Conservation (phyloP, 2,113 vertebrate species). For the Mus musculus region DNA sequence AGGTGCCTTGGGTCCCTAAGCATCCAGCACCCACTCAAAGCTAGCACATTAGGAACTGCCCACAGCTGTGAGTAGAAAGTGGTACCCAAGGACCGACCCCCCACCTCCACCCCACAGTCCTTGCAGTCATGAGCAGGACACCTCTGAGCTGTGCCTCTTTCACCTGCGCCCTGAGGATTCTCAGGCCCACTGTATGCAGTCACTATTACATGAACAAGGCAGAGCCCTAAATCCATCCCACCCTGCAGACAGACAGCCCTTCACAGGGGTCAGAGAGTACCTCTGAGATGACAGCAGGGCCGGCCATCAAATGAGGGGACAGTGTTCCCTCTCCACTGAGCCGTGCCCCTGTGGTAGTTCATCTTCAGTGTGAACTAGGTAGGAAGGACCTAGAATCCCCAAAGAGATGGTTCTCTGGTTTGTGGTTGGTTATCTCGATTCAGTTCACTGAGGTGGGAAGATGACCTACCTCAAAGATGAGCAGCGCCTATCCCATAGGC, state of each 20-base stretch:
- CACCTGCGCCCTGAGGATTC: not conserved
- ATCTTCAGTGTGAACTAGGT: not conserved
- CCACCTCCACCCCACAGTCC: not conserved
- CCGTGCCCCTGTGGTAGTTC: not conserved
- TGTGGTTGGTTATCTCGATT: no score
- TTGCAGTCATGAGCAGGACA: not conserved
- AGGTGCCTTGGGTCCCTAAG: no score
- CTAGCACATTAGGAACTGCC: rapidly evolving
- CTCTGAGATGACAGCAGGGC: rapidly evolving
- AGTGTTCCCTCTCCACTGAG: not conserved
- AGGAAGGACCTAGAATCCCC: not conserved
- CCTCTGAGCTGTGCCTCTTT: not conserved
- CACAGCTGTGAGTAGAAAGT: rapidly evolving
- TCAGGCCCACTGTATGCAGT: not conserved
- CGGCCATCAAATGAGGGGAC: rapidly evolving
- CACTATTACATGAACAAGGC: rapidly evolving
- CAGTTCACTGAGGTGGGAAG: not conserved
- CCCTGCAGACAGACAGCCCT: not conserved
- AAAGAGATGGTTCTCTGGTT: not conserved
- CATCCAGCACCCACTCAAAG: not conserved
- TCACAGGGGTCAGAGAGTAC: not conserved
- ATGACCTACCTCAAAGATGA: not conserved
- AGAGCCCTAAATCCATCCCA: rapidly evolving
- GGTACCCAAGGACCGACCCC: not conserved
- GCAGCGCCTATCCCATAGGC: not conserved